Base-by-base conservation (phyloP, 2,888 invertebrate genomes). In the Adineta ricciae region DNA sequence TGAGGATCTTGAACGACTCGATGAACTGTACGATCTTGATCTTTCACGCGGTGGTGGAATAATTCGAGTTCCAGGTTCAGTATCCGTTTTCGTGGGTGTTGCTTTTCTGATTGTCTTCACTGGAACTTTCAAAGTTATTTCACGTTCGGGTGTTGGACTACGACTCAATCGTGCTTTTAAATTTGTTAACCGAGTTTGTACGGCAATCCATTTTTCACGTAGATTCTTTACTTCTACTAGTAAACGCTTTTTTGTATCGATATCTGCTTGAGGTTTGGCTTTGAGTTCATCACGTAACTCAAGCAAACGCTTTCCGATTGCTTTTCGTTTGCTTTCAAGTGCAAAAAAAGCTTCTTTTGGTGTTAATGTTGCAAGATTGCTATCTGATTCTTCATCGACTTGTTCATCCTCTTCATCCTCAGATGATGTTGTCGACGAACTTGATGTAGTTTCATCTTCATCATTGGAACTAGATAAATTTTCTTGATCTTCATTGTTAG, bases 121-220 rank as follows among this genome's bases (percentile, higher is more conserved):
- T 78, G 2, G 41, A 41, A 41, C 11, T 24, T n/a, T n/a, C n/a
- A n/a, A n/a, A n/a, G n/a, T n/a, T n/a, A 1, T 78, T 78, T 41
- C 38, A 78, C 78, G 78, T 78, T 78, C 78, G 21, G 78, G 78
- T 78, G 78, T 78, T 78, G 78, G 78, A 78, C 78, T 78, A 78
- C 41, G 78, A 78, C 78, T 78, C 9, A 78, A 32, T 41, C 78
- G 41, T 78, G 78, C 78, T 78, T 78, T 78, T 8, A 78, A 21
- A 78, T 78, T 78, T 41, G 78, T 78, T n/a, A 78, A 8, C 24
- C 78, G 78, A 24, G 78, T 78, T 78, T 78, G 78, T 78, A 78
- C 78, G 41, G 11, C 78, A 41, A 78, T 38, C 38, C 78, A 78
- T 41, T 41, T 38, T 78, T 78, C 78, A 41, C 78, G 78, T 41